These are phyloP conservation scores for Dermolepida albohirtum DNA, from an alignment of 2,888 invertebrate genomes.

Conservation along the genomic window DNA sequence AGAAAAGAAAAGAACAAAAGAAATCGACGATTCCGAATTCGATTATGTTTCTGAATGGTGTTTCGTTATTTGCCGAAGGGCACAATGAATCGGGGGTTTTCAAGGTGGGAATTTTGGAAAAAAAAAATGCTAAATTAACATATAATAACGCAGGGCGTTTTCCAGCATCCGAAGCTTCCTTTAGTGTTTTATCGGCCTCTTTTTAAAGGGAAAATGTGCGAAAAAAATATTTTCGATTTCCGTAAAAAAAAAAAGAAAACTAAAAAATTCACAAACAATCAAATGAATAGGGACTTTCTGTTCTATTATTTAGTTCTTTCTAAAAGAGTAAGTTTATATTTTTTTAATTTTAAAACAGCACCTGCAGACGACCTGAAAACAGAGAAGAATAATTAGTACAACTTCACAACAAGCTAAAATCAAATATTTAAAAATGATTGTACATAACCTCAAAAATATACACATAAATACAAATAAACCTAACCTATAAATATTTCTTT, in stretches of 20 bases:
- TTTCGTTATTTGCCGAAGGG: not conserved
- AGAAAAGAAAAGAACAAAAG: constrained; percentile 30
- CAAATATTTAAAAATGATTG: not conserved
- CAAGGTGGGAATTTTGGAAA: constrained; percentile 11
- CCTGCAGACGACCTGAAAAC: constrained; percentile 56
- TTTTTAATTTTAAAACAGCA: constrained; percentile 31
- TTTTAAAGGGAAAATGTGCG: not conserved
- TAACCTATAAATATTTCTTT: constrained; percentile 64
- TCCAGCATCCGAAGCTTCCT: not conserved
- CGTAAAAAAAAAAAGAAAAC: not conserved
- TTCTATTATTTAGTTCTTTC: constrained; percentile 48
- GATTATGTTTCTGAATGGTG: not conserved
- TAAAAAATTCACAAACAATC: not conserved
- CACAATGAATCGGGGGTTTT: not conserved
- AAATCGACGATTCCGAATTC: constrained; percentile 1
- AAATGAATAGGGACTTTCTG: not conserved
- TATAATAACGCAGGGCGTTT: not conserved
- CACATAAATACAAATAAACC: constrained; percentile 18
- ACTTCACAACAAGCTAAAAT: constrained; percentile 49
- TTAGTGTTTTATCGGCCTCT: not conserved
- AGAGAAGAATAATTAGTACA: constrained; percentile 60
- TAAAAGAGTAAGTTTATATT: constrained; percentile 11
- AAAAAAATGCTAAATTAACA: not conserved
- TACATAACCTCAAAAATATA: not conserved
- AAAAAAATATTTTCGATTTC: not conserved